Conservation (phyloP, 2,113 vertebrate species). For the Myxocyprinus asiaticus region DNA sequence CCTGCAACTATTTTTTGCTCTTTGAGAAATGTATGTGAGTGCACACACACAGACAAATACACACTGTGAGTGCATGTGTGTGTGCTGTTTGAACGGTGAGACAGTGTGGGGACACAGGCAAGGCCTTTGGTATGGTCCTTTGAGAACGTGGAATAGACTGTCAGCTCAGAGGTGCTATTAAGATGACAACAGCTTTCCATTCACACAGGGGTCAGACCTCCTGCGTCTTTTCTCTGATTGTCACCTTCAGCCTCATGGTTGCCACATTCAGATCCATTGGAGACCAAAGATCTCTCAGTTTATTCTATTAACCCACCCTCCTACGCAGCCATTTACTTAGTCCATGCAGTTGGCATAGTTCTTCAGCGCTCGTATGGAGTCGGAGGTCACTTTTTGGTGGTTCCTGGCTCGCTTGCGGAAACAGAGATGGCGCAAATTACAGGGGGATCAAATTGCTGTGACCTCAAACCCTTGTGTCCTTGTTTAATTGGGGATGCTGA, state of each 20-base stretch:
- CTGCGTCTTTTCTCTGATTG: constrained; percentile 64
- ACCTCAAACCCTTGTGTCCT: constrained; percentile 85
- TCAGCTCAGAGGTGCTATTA: constrained; percentile 67
- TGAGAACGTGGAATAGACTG: constrained; percentile 58
- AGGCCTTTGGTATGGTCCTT: constrained; percentile 35
- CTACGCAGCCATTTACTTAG: constrained; percentile 56
- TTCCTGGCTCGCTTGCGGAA: constrained; percentile 1
- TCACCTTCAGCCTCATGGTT: constrained; percentile 70
- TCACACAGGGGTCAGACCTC: constrained; percentile 65
- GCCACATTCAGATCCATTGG: constrained; percentile 47
- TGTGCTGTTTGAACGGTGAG: constrained; percentile 38
- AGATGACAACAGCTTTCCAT: constrained; percentile 65
- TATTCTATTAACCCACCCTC: constrained; percentile 62
- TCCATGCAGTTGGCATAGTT: constrained; percentile 53
- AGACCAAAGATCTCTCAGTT: constrained; percentile 59
- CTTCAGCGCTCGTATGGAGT: background rate
- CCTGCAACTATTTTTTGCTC: constrained; percentile 62
- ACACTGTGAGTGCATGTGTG: background rate
- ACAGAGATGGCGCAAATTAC: no score
- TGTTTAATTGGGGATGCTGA: constrained; percentile 85
- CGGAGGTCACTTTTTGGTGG: constrained; percentile 37
- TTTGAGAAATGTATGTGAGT: background rate
- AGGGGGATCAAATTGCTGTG: constrained; percentile 80
- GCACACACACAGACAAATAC: constrained; percentile 16
- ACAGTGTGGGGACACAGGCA: constrained; percentile 31